Evolutionary conservation across 2,888 invertebrate species (phyloP), one percentile per base, ranked within the genome.

Genomic region (Aspidapion aeneum): DNA sequence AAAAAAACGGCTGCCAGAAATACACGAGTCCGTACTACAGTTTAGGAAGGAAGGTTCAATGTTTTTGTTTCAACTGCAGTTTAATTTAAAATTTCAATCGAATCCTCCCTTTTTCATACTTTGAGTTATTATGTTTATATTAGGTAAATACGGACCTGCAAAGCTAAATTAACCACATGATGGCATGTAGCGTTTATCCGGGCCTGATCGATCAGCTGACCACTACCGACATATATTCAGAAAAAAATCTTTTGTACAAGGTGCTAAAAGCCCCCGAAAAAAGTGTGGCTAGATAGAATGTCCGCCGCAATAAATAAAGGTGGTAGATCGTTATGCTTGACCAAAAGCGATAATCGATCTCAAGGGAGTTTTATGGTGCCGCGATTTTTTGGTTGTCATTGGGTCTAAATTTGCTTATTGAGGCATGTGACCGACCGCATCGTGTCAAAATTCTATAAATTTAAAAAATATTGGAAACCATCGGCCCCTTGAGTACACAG

Each of bases 321-420:
- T 68, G 69, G 68, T 67, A 63, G 69, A 72, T 71, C 69, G 71
- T 66, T 65, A 72, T 70, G 73, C 71, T 70, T 63, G 69, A 69
- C 70, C 71, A 64, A 57, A 12, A 12, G 51, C 51, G 67, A 71
- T 69, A 69, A 63, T 57, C 51, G 52, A 50, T 57, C 55, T 20
- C 22, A 65, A 65, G 55, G 64, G 56, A 35, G 3, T 12, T 61
- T 62, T 62, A 60, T 35, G 60, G 61, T 67, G 69, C 71, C 70
- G 70, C 70, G 69, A 72, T 73, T 72, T 70, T 66, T 52, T 35
- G 35, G 35, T 35, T 35, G 35, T 35, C 35, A 35, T 35, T 35
- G 35, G 35, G 3, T 35, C 12, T 35, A 35, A 35, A 35, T 35
- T 35, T 35, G 35, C 35, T 35, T 35, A 12, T 35, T 12, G 35